Conservation (phyloP, 2,113 vertebrate genomes). For the Notechis scutatus region DNA sequence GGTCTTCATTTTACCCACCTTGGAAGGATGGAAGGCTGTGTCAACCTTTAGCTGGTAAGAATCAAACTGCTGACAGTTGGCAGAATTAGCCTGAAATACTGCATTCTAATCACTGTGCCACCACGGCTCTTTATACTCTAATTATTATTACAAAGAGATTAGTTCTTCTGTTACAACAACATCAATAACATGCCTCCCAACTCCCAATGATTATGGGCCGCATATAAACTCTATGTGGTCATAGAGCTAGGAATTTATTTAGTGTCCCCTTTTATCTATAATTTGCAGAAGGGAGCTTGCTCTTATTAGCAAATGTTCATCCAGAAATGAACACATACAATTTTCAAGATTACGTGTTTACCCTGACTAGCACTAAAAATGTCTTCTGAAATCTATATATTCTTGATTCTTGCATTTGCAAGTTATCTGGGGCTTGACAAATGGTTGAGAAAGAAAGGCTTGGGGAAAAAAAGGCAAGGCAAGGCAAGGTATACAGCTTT, state of each 20-base stretch:
- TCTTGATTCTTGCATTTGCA: not conserved
- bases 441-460: not conserved
- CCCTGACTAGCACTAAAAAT: not conserved
- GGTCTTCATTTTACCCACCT: too few species aligned
- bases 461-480: not conserved
- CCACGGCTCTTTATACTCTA: not conserved
- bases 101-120: too few species aligned
- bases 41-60: too few species aligned
- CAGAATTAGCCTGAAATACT: too few species aligned
- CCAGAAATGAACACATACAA: not conserved
- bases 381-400: not conserved
- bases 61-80: too few species aligned
- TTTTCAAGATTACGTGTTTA: not conserved
- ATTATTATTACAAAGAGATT: not conserved
- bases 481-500: not conserved
- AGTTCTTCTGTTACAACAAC: not conserved
- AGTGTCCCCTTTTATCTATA: not conserved
- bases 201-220: not conserved
- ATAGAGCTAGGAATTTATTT: not conserved
- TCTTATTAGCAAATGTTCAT: too few species aligned
- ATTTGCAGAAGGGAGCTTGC: not conserved
- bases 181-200: not conserved
- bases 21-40: too few species aligned
- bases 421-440: not conserved
- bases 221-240: not conserved